Evolutionary conservation across 2,113 vertebrate genomes (phyloP).

Genomic region (Brachyhypopomus gauderio): DNA sequence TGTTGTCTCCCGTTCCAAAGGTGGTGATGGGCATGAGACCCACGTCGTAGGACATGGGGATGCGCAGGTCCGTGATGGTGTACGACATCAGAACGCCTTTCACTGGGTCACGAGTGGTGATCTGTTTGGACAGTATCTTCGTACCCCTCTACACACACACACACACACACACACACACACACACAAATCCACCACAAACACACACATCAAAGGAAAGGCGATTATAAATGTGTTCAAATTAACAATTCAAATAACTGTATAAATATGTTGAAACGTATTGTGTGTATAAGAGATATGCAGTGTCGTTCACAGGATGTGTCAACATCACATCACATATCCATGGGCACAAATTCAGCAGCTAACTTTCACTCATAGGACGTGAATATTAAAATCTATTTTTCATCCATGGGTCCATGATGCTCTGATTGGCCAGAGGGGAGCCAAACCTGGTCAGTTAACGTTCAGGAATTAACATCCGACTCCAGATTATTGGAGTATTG

Average conservation of each 20-base stretch:
- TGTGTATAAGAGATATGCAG: too few species aligned
- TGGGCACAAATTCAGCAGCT: too few species aligned
- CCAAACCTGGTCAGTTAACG: not conserved
- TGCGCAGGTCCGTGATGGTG: slow-evolving; percentile 82
- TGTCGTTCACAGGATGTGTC: too few species aligned
- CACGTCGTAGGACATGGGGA: slow-evolving; percentile 90
- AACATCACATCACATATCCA: too few species aligned
- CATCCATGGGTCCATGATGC: not conserved
- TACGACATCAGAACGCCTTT: slow-evolving; percentile 87
- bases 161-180: slow-evolving; percentile 6
- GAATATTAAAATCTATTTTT: too few species aligned
- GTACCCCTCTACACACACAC: slow-evolving; percentile 72
- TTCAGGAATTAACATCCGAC: not conserved
- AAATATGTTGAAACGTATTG: too few species aligned
- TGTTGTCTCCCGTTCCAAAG: slow-evolving; percentile 85
- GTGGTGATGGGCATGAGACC: slow-evolving; percentile 88
- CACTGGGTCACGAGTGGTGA: slow-evolving; percentile 82
- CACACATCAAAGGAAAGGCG: not conserved
- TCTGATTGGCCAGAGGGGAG: not conserved
- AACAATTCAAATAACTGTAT: not conserved
- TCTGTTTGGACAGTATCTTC: slow-evolving; percentile 78
- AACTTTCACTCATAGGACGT: too few species aligned
- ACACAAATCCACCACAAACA: not conserved
- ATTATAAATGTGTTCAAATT: not conserved
- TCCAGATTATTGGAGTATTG: not conserved